Evolutionary conservation across 2,797 vertebrate genomes (phyloP).

Genomic region (Adrianichthys oophorus): DNA sequence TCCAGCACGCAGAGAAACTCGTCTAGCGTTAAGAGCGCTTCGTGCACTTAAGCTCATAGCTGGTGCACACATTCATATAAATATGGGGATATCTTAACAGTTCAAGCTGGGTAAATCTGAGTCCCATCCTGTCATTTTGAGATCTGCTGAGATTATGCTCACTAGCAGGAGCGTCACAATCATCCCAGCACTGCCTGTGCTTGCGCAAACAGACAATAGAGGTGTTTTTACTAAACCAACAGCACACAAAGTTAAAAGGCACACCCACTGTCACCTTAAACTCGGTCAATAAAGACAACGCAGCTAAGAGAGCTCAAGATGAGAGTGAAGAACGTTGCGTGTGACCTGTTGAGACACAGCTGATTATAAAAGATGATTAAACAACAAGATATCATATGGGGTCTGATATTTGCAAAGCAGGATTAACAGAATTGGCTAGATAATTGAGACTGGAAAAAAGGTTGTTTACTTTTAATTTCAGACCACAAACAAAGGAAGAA

Average conservation of each 20-base stretch:
- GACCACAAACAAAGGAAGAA: too few species aligned
- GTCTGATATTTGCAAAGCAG: not conserved
- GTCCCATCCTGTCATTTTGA: conserved; percentile 13
- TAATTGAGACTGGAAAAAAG: conserved; percentile 12
- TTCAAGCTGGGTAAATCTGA: conserved; percentile 27
- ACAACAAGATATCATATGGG: not conserved
- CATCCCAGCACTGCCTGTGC: conserved; percentile 17
- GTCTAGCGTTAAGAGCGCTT: conserved; percentile 7
- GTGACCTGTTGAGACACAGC: conserved; percentile 3
- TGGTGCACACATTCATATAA: conserved; percentile 18
- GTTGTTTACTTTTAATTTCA: not conserved
- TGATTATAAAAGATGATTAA: not conserved
- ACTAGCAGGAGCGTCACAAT: conserved; percentile 25
- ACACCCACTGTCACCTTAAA: conserved; percentile 38
- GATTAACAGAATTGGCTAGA: conserved; percentile 25
- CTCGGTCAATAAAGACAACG: conserved; percentile 31
- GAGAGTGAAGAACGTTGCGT: conserved; percentile 17
- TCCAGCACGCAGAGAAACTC: conserved; percentile 4
- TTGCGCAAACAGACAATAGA: conserved; percentile 37
- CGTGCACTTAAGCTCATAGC: conserved; percentile 2
- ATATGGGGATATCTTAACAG: conserved; percentile 6
- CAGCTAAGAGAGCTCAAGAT: conserved; percentile 14
- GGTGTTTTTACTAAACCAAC: conserved; percentile 29
- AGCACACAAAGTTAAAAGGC: conserved; percentile 24
- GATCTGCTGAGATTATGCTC: conserved; percentile 35